Base-by-base conservation (phyloP, 35 echinoderm and acorn worm species). In the Anneissia japonica region DNA sequence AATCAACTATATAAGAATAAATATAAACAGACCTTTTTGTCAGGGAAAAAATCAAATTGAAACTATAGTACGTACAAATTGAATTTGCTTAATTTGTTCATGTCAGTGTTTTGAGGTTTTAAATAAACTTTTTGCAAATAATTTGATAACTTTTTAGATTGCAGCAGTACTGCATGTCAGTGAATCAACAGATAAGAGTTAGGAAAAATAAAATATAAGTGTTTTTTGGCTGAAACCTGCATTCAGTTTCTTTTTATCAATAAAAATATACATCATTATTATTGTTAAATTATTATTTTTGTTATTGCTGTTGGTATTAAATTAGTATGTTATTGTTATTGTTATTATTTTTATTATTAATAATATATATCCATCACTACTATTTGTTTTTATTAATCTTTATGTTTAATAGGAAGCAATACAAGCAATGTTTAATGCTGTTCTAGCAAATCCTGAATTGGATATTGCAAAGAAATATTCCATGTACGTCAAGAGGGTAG, bases 391-490 rank as follows among this genome's bases (percentile, higher is more conserved):
- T 76, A 31, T 83, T 75, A 26, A 23, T 31, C 74, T 64, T 84
- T 77, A 83, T 82, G 16, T 46, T 6, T 72, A 78, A 23, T 79
- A 97, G 94, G 94, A 97, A 90, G 94, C 94, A 19, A 97, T 97
- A 19, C 90, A 97, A 83, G 94, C 94, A 1, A 88, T 97, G 46
- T 93, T 93, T 77, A 97, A 97, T 97, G 94, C 91, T 51, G 72
- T 81, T 41, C 78, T 93, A 30, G 91, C 88, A 0, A 92, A 87
- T 78, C 88, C 94, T 84, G 86, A 82, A 26, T 83, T 84, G 4
- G 90, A 87, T 81, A 74, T 97, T 13, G 77, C 90, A 40, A 91
- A 77, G n/a, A 92, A 90, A 87, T 97, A 97, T 78, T 46, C 87
- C 46, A 73, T 93, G 75, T 97, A 97, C 84, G 85, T 85, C 73